Percentiles rank a stretch among this genome's conserved stretches.
Conservation (phyloP, 2,888 invertebrate species). For the Ophion ellenae region DNA sequence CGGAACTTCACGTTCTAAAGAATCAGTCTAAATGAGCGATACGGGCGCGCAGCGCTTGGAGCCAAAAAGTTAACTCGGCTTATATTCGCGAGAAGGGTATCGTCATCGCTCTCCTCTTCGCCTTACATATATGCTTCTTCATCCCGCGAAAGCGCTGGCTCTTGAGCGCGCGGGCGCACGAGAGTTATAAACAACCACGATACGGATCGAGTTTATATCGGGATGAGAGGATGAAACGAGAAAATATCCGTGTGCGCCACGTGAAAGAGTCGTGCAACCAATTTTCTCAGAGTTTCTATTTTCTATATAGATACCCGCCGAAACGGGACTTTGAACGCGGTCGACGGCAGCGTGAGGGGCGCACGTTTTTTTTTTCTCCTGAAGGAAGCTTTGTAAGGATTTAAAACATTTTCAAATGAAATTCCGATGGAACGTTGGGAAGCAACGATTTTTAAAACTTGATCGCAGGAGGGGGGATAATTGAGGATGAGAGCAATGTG, state of each 20-base stretch:
- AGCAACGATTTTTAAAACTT: background rate
- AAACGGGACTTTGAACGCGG: background rate
- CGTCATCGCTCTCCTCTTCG: slow-evolving; percentile 27
- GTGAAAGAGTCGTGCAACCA: slow-evolving; percentile 59
- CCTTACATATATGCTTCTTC: slow-evolving; percentile 25
- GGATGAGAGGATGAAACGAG: slow-evolving; percentile 47
- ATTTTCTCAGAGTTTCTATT: slow-evolving; percentile 51
- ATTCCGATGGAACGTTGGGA: no score
- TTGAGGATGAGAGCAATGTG: background rate
- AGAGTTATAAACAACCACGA: slow-evolving; percentile 44
- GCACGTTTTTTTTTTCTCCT: background rate
- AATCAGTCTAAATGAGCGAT: slow-evolving; percentile 15
- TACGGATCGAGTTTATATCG: slow-evolving; percentile 61
- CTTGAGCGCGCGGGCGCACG: background rate
- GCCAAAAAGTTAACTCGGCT: slow-evolving; percentile 27
- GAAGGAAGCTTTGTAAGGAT: no score
- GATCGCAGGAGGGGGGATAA: background rate
- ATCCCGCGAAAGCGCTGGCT: slow-evolving; percentile 2
- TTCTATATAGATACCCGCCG: background rate
- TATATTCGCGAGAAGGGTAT: background rate
- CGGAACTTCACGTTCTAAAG: background rate
- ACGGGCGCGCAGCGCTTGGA: background rate
- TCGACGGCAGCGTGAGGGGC: background rate
- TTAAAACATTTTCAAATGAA: no score
- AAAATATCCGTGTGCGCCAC: slow-evolving; percentile 53